These are phyloP conservation scores for Gambusia yucatana DNA, from an alignment of 2,797 vertebrate species.

Conservation along the genomic window DNA sequence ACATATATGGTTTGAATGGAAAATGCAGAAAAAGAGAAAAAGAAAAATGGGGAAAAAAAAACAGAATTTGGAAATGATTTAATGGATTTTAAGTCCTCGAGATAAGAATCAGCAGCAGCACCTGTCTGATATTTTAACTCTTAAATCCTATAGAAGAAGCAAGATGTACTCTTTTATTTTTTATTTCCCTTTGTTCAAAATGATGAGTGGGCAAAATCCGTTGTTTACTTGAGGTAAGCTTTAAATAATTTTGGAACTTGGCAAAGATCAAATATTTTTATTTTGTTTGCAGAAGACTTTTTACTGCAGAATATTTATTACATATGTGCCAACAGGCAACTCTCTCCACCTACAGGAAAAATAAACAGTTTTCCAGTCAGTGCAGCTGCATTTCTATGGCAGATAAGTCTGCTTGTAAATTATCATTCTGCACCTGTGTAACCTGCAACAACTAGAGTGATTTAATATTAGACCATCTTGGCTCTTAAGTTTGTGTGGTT, in stretches of 20 bases:
- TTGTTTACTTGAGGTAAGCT: background rate
- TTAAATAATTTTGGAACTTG: background rate
- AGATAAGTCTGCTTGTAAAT: constrained; percentile 13
- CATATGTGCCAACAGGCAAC: constrained; percentile 15
- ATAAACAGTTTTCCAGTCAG: constrained; percentile 11
- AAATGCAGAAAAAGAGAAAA: background rate
- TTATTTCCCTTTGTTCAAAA: background rate
- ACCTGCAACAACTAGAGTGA: background rate
- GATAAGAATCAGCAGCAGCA: background rate
- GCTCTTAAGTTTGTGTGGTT: background rate
- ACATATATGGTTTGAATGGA: background rate
- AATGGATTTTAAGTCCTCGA: background rate
- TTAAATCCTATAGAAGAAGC: background rate
- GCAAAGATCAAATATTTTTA: background rate
- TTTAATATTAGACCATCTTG: background rate
- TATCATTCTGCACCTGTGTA: background rate
- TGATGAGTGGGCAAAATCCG: background rate
- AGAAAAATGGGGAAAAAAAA: too few species aligned
- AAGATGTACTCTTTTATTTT: background rate
- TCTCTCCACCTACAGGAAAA: constrained; percentile 26
- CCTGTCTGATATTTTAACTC: background rate
- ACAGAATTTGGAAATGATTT: background rate
- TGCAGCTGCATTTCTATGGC: constrained; percentile 25
- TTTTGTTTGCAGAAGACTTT: background rate
- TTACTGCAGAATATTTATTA: constrained; percentile 9